Percentiles rank a stretch among this genome's conserved stretches.
phyloP scores from a whole-genome alignment of 2,888 invertebrate genomes.

The Linyphia triangularis region DNA sequence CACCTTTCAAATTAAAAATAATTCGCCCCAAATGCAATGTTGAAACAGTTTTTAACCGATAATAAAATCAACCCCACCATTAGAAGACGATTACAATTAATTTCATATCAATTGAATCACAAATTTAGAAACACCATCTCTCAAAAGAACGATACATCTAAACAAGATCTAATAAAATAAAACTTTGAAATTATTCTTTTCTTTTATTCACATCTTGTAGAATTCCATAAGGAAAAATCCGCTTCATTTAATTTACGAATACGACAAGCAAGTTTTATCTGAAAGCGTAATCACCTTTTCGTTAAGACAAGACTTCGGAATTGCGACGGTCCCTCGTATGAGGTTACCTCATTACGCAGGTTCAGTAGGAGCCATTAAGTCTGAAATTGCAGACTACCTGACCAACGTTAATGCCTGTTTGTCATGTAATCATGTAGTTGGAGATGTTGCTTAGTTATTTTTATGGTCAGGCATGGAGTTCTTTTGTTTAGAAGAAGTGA shows the following conservation, averaged over 20 bases:
- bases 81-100: no score
- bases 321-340: constrained; percentile 11
- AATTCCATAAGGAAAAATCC: neutral
- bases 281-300: constrained; percentile 19
- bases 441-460: neutral
- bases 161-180: no score
- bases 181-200: neutral
- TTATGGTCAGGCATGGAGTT: neutral
- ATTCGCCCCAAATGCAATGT: no score
- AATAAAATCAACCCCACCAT: no score
- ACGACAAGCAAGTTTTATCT: neutral
- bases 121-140: no score
- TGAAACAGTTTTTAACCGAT: no score
- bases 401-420: constrained; percentile 32
- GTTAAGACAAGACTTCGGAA: neutral
- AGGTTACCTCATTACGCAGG: constrained; percentile 33
- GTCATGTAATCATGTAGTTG: constrained; percentile 17
- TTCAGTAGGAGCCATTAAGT: constrained; percentile 17
- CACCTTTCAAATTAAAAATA: no score
- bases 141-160: no score
- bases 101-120: no score
- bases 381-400: constrained; percentile 33
- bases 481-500: neutral
- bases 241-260: neutral
- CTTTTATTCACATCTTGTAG: neutral